Evolutionary conservation across 2,113 vertebrate species (phyloP).

Genomic region (Odobenus rosmarus): DNA sequence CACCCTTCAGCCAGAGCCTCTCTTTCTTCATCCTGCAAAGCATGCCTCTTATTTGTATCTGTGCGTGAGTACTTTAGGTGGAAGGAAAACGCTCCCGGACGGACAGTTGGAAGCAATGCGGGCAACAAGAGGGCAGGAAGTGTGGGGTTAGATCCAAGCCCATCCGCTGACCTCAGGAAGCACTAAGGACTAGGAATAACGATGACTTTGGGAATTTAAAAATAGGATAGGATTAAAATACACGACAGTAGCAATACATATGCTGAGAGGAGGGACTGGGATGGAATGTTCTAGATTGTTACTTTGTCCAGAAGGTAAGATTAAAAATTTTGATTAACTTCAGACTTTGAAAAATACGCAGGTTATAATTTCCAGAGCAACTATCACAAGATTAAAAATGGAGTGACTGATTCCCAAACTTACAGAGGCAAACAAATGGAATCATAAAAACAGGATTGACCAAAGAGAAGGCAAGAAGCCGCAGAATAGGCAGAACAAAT

Average conservation of each 20-base stretch:
- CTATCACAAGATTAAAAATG: background rate
- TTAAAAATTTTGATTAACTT: background rate
- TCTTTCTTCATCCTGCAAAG: constrained; percentile 90
- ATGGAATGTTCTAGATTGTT: background rate
- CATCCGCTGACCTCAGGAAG: accelerated
- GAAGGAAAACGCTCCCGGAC: background rate
- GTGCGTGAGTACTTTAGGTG: background rate
- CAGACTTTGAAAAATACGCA: background rate
- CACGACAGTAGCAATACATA: background rate
- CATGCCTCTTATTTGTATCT: background rate
- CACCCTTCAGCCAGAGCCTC: constrained; percentile 92
- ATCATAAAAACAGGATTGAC: background rate
- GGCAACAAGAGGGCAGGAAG: background rate
- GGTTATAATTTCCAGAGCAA: background rate
- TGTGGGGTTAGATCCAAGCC: accelerated
- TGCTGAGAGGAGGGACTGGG: background rate
- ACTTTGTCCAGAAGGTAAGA: background rate
- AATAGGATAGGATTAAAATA: background rate
- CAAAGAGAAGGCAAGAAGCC: background rate
- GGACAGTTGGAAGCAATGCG: background rate
- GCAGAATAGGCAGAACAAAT: background rate
- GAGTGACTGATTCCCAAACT: background rate
- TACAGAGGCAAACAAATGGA: background rate
- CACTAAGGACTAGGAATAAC: background rate
- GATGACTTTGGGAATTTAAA: background rate